These are phyloP conservation scores for Alsophila aescularia DNA, from an alignment of 2,888 invertebrate genomes.

Conservation along the genomic window DNA sequence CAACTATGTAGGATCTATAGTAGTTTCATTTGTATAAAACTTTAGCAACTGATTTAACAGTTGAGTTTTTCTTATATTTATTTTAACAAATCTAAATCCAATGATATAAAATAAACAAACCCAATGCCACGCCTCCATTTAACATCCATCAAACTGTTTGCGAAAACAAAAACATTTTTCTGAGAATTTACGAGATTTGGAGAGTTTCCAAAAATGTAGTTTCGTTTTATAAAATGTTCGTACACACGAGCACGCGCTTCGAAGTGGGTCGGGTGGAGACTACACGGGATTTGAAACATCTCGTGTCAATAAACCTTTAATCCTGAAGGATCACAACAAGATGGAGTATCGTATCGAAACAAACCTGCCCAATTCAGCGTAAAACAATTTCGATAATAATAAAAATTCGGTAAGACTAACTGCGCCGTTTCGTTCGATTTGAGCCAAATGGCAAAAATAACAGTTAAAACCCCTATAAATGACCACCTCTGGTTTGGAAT, in stretches of 20 bases:
- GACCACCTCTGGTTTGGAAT: too few species aligned
- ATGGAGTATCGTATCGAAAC: too few species aligned
- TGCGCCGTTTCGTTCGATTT: too few species aligned
- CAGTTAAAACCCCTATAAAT: too few species aligned
- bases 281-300: neutral
- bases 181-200: slow-evolving; percentile 34
- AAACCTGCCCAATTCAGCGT: too few species aligned
- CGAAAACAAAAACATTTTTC: slow-evolving; percentile 37
- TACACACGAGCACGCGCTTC: slow-evolving; percentile 11
- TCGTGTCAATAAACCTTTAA: slow-evolving; percentile 13
- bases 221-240: slow-evolving; percentile 28
- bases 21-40: too few species aligned
- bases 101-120: slow-evolving; percentile 14
- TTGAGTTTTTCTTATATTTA: neutral
- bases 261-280: slow-evolving; percentile 16
- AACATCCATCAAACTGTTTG: slow-evolving; percentile 29
- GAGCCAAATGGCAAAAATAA: too few species aligned
- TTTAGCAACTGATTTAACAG: neutral
- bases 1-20: too few species aligned
- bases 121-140: slow-evolving; percentile 17
- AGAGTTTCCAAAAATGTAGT: slow-evolving; percentile 28
- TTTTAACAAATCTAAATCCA: neutral
- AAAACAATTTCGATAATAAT: too few species aligned
- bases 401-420: too few species aligned
- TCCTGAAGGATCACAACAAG: too few species aligned